Evolutionary conservation across 2,797 vertebrate species (phyloP), one percentile per base, ranked within the genome.

Genomic region (Rallus crepitans): DNA sequence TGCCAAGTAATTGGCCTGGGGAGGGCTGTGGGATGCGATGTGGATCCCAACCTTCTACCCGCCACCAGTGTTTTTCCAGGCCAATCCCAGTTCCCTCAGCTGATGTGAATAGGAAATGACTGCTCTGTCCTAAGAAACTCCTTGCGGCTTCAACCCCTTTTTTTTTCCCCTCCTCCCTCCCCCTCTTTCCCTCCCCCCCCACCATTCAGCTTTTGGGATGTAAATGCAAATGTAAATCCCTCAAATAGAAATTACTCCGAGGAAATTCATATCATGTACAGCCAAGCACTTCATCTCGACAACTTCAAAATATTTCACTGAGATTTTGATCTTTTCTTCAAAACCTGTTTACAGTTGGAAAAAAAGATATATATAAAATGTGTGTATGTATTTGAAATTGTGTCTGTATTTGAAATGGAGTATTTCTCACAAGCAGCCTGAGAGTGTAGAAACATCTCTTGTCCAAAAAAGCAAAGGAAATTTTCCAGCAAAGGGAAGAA

Each of bases 251-350:
- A 91, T 85, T 42, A 60, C 82, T 90, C 53, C 15, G 2, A 91
- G 93, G 94, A 93, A 92, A 92, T 92, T 94, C 90, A 35, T 78
- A 45, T 90, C 91, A 50, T 71, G 90, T 28, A 75, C 82, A 31
- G 87, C 0, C 0, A 65, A 83, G 69, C 7, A 3, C 90, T 95
- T 91, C 93, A 86, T 94, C 86, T 77, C 82, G 21, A 39, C 53
- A 8, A 88, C 91, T 96, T 95, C 95, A 93, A 94, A 96, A 93
- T 89, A 68, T 50, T 94, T 88, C 65, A 18, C 65, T 75, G 84
- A 64, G 95, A 94, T 94, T 95, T 95, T 95, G 94, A 97, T 97
- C 96, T 96, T 73, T 73, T 83, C 94, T 94, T 96, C 95, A 93
- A 92, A 96, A 92, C 94, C 94, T 97, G 93, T 89, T 95, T 89